Percentiles rank a stretch among this genome's conserved stretches.
Conservation (phyloP, 53 echinoderm and acorn worm genomes). For the Actinopyga echinites region DNA sequence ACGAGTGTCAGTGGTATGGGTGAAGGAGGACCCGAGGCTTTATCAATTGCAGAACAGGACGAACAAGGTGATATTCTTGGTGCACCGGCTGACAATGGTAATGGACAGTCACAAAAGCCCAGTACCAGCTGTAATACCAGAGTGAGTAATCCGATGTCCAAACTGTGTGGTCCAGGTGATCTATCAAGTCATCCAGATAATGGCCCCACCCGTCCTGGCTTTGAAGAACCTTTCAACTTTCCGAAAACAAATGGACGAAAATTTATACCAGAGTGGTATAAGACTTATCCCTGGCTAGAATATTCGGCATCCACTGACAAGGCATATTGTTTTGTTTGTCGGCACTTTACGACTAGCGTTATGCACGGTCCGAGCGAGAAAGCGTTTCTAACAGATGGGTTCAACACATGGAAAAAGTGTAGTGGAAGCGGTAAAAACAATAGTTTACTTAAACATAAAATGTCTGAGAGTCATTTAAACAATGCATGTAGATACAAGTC, state of each 20-base stretch:
- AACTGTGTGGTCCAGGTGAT: conserved; percentile 20
- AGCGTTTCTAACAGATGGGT: conserved; percentile 2
- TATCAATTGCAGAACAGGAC: too few relatives aligned
- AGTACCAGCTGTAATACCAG: neutral
- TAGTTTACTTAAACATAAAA: conserved; percentile 28
- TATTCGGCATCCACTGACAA: conserved; percentile 29
- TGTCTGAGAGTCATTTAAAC: conserved; percentile 30
- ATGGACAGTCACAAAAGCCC: neutral
- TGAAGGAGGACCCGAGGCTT: too few relatives aligned
- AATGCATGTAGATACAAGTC: conserved; percentile 23
- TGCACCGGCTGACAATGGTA: neutral
- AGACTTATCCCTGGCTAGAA: conserved; percentile 16
- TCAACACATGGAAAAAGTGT: conserved; percentile 42
- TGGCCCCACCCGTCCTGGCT: conserved; percentile 20
- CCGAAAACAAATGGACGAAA: conserved; percentile 25
- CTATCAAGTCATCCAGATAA: conserved; percentile 30
- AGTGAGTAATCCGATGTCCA: neutral
- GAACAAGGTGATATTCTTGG: conserved; percentile 39
- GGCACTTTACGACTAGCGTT: conserved; percentile 9
- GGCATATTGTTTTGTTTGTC: neutral
- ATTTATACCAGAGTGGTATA: conserved; percentile 23
- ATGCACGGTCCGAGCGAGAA: neutral
- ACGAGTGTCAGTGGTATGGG: too few relatives aligned
- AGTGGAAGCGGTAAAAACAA: neutral
- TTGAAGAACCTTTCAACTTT: neutral